Evolutionary conservation across 2,113 vertebrate genomes (phyloP).

Genomic region (Scalopus aquaticus): DNA sequence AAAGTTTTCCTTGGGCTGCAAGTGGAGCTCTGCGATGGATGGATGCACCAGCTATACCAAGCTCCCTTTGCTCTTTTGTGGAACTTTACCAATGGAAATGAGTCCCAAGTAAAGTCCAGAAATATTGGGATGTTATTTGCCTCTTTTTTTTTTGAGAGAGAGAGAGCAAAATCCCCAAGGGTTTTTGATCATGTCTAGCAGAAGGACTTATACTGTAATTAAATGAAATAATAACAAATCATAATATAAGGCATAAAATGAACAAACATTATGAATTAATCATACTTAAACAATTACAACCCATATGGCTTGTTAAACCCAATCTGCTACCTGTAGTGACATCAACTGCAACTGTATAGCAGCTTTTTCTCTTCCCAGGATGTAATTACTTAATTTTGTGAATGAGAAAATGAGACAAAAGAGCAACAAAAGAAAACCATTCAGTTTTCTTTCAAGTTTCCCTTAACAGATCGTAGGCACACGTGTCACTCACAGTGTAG

Average conservation of each 20-base stretch:
- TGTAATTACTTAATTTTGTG: slow-evolving; percentile 84
- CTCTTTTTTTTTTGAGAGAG: slow-evolving; percentile 82
- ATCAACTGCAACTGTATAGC: slow-evolving; percentile 77
- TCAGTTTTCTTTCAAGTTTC: slow-evolving; percentile 59
- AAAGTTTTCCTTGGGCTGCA: slow-evolving; percentile 93
- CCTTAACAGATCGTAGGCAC: slow-evolving; percentile 66
- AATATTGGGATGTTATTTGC: slow-evolving; percentile 88
- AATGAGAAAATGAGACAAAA: slow-evolving; percentile 84
- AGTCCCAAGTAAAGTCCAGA: slow-evolving; percentile 87
- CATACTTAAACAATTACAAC: slow-evolving; percentile 94
- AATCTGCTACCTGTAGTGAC: slow-evolving; percentile 92
- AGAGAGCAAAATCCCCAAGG: slow-evolving; percentile 90
- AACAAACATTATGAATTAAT: slow-evolving; percentile 97
- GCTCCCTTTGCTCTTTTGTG: slow-evolving; percentile 84
- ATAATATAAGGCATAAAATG: slow-evolving; percentile 96
- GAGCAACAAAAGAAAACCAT: slow-evolving; percentile 72
- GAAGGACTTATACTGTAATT: slow-evolving; percentile 87
- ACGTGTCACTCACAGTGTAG: slow-evolving; percentile 48
- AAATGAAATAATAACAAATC: slow-evolving; percentile 93
- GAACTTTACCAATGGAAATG: slow-evolving; percentile 89
- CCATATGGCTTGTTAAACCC: slow-evolving; percentile 99
- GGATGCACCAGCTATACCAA: slow-evolving; percentile 89
- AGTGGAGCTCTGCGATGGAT: slow-evolving; percentile 86
- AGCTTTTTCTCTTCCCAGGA: slow-evolving; percentile 69
- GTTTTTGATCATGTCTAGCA: slow-evolving; percentile 87